These are phyloP conservation scores for Proisotoma minuta DNA, from an alignment of 2,888 invertebrate genomes.

Conservation along the genomic window DNA sequence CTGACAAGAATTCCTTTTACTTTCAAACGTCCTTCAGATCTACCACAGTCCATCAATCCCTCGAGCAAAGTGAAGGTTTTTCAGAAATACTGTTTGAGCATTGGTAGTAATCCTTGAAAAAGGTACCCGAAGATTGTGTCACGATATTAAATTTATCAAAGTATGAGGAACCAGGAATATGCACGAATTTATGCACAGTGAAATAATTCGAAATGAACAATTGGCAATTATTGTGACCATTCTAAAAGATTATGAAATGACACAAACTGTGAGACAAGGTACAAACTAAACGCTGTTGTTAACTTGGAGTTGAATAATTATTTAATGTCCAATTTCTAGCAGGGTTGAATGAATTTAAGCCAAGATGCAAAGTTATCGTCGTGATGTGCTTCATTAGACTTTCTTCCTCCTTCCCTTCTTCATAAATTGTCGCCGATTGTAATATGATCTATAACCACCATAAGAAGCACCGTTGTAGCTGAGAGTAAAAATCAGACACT, in stretches of 20 bases:
- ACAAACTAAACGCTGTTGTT: neutral
- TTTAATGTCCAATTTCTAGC: constrained; percentile 3
- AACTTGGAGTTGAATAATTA: constrained; percentile 16
- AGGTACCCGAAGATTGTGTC: too few species aligned
- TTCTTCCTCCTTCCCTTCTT: neutral
- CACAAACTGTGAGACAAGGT: neutral
- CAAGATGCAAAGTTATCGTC: neutral
- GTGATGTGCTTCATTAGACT: constrained; percentile 12
- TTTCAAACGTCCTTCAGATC: constrained; percentile 13
- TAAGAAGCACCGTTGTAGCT: neutral
- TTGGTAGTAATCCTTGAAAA: too few species aligned
- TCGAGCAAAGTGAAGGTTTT: neutral
- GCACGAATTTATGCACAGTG: neutral
- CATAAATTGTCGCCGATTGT: neutral
- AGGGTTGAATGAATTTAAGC: neutral
- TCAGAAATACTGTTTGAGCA: neutral
- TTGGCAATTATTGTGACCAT: neutral
- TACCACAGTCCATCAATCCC: constrained; percentile 8
- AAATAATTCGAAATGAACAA: neutral
- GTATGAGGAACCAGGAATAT: neutral
- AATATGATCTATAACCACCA: neutral
- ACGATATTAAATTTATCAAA: too few species aligned
- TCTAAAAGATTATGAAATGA: neutral
- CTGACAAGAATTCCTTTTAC: too few species aligned
- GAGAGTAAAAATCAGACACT: neutral